Evolutionary conservation across 2,113 vertebrate species (phyloP).

Genomic region (Apodemus sylvaticus): DNA sequence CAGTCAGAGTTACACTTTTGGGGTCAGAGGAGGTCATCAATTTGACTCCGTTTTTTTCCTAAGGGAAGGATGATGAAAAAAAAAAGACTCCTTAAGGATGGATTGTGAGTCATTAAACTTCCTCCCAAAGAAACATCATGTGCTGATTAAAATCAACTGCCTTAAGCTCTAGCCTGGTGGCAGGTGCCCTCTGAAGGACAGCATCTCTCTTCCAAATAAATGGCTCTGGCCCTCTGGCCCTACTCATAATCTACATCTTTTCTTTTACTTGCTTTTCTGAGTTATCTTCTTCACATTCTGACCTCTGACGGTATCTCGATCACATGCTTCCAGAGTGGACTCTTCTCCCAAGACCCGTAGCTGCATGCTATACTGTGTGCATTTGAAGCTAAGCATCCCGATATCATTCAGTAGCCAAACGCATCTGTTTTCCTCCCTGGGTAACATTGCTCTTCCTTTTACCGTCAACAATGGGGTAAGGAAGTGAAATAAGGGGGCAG

Average conservation of each 20-base stretch:
- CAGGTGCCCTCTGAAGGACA: neutral
- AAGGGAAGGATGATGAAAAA: neutral
- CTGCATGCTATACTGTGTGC: neutral
- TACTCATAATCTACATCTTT: neutral
- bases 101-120: conserved; percentile 21
- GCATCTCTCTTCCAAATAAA: neutral
- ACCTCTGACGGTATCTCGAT: neutral
- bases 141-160: conserved; percentile 4
- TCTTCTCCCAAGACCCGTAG: neutral
- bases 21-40: neutral
- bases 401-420: neutral
- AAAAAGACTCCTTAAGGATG: neutral
- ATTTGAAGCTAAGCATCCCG: neutral
- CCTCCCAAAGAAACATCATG: conserved; percentile 19
- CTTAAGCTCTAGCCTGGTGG: neutral
- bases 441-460: neutral
- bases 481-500: neutral
- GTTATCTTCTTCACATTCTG: neutral
- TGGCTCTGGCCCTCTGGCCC: neutral
- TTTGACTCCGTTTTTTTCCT: neutral
- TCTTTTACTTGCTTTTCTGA: neutral
- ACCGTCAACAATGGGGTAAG: neutral
- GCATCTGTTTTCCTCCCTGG: neutral
- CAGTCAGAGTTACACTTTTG: neutral
- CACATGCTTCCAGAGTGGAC: neutral